Conservation (phyloP, 2,888 invertebrate species). For the Lasius fuliginosus region DNA sequence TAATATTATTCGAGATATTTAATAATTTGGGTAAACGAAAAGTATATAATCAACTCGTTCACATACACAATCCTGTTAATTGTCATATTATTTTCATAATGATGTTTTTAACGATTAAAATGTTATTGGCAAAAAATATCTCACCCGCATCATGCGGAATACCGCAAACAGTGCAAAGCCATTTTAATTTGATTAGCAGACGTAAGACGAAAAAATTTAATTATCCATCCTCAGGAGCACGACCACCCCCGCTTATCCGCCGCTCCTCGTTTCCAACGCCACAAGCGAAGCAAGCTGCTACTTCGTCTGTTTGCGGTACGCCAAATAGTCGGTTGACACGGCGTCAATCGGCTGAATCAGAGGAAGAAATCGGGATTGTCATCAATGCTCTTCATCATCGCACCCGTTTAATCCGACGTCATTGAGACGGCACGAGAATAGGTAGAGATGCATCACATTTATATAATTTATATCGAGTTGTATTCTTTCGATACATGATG, state of each 20-base stretch:
- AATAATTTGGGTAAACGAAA: not conserved
- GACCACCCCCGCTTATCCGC: constrained; percentile 79
- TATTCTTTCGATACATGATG: not conserved
- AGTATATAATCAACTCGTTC: not conserved
- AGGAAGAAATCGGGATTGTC: constrained; percentile 72
- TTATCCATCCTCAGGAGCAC: constrained; percentile 73
- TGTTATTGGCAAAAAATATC: not conserved
- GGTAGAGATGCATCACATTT: constrained; percentile 7
- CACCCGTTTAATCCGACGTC: constrained; percentile 80
- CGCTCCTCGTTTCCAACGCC: constrained; percentile 82
- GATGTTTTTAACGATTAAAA: not conserved
- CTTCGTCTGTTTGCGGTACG: constrained; percentile 67
- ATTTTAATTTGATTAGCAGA: not conserved
- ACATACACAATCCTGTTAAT: not conserved
- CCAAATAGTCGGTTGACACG: constrained; percentile 73
- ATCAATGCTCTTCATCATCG: constrained; percentile 77
- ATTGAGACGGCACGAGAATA: constrained; percentile 62
- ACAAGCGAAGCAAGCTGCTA: constrained; percentile 67
- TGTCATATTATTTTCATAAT: not conserved
- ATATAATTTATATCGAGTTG: not conserved
- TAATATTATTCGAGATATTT: not conserved
- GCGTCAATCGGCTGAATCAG: constrained; percentile 77
- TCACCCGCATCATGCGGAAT: not conserved
- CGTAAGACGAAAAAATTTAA: constrained; percentile 28
- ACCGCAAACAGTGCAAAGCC: not conserved